phyloP scores from a whole-genome alignment of 2,797 vertebrate species.

The Smutsia gigantea region DNA sequence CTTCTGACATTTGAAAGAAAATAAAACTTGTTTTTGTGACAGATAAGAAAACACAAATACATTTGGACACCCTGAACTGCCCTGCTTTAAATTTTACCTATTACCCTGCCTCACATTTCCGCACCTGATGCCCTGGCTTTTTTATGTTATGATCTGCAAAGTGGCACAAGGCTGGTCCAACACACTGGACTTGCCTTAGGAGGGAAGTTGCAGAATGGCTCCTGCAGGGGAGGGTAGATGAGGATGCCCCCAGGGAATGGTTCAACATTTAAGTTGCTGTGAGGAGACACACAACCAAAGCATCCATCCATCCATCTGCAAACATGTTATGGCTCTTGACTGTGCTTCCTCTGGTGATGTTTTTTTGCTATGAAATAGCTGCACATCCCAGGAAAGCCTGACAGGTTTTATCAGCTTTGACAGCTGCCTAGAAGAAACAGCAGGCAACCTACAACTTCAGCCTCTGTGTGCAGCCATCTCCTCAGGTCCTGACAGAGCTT shows the following conservation, averaged over 20 bases:
- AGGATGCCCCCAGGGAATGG: background rate
- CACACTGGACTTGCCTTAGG: conserved; percentile 67
- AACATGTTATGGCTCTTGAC: conserved; percentile 50
- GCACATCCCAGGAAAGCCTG: background rate
- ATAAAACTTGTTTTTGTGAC: background rate
- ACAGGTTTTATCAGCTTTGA: conserved; percentile 73
- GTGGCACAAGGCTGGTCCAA: conserved; percentile 69
- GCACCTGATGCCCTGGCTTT: conserved; percentile 60
- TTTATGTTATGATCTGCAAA: conserved; percentile 67
- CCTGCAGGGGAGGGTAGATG: background rate
- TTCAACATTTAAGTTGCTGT: conserved; percentile 10
- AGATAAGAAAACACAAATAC: conserved; percentile 24
- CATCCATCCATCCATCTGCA: conserved; percentile 18
- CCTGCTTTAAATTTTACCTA: conserved; percentile 75
- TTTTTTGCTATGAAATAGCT: conserved; percentile 67
- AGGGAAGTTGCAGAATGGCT: conserved; percentile 60
- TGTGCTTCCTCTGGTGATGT: conserved; percentile 40
- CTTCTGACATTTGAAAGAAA: conserved; percentile 59
- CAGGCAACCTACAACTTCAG: conserved; percentile 46
- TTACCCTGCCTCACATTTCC: conserved; percentile 47
- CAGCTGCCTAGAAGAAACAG: conserved; percentile 70
- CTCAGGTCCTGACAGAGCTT: background rate
- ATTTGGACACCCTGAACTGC: conserved; percentile 54
- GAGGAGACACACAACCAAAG: conserved; percentile 48
- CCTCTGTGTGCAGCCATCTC: background rate